Evolutionary conservation across 2,113 vertebrate genomes (phyloP), one percentile per base, ranked within the genome.

Genomic region (Mirza zaza): DNA sequence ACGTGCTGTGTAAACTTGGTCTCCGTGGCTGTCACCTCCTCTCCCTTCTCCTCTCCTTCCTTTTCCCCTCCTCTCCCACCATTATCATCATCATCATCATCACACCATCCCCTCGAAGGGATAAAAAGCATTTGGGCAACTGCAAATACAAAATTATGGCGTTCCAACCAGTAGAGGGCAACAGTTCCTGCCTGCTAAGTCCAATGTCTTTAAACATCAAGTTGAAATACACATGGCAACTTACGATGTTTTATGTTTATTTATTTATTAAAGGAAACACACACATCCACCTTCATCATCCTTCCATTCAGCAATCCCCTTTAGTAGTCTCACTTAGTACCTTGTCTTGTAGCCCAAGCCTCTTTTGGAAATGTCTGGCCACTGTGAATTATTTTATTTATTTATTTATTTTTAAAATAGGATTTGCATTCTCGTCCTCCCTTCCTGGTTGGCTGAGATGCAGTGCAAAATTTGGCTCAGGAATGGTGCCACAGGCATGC

Each of bases 131-230:
- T 42, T 12, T 25, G 18, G 59, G 71, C 61, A 48, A 50, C 48
- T n/a, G n/a, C 36, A 75, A 77, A 29, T 39, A 29, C 6, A n/a
- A 80, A 76, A 13, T 27, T 42, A 32, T 18, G 45, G 50, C 0
- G 77, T 95, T 97, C 96, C 91, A 87, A 29, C 97, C 96, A 97
- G 86, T 39, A 97, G 96, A 97, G 97, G 97, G 97, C 96, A 86
- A 59, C 57, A 36, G 86, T 34, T 93, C 61, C 95, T 48, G 32
- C 63, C 63, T 65, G 57, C 67, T 68, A 73, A 88, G 39, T 36
- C 45, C 57, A 57, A 0, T 14, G 25, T 71, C 63, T 91, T 87
- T 63, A 42, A 70, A n/a, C 27, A 57, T 34, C 36, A 45, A 59
- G 29, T 48, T 73, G 87, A 92, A 81, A 65, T 34, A 34, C 29